Base-by-base conservation (phyloP, 2,113 vertebrate species). In the Zosterops lateralis region DNA sequence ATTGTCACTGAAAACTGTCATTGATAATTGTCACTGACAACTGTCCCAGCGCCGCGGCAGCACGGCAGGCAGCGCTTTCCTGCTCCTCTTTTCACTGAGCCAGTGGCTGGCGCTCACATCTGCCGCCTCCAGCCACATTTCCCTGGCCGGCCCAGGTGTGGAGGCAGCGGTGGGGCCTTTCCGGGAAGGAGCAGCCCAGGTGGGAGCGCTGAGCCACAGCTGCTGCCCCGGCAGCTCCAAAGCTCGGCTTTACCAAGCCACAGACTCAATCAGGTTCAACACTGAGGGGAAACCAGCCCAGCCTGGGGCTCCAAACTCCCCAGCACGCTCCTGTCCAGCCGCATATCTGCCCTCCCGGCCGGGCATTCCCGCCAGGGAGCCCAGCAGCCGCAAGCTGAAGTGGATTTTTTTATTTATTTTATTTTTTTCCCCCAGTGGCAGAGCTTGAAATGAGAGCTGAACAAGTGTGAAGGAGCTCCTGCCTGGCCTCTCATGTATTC, bases 401-500 rank as follows among this genome's bases (percentile, higher is more conserved):
- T 13, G n/a, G 38, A 36, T 58, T 58, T 17, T 2, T 51, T 53
- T 3, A 38, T 38, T 19, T 12, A 17, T 32, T 45, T 19, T 38
- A 38, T 13, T 42, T 32, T 29, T n/a, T 3, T 4, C 38, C 38
- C 38, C 1, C 26, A 53, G 54, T 12, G 22, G 31, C 84, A 95
- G 64, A 76, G 93, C 91, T 62, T 86, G 96, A 84, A 97, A 95
- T 84, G 56, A 45, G 87, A 95, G 92, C 66, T 70, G 40, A 80
- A 44, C 56, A 14, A 79, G 66, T 7, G 50, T 86, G 87, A 75
- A 96, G 92, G 76, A 87, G 92, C 79, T 88, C 60, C 89, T 9
- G 92, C 83, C 85, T 29, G 85, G 81, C 84, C 88, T 87, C 92
- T 96, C 93, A 53, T 82, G 87, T 94, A 94, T 93, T 93, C 95